A percentile compares a stretch with the other conserved stretches of the same genome.
Conservation (phyloP, 2,113 vertebrate species). For the Corydoras sp. region DNA sequence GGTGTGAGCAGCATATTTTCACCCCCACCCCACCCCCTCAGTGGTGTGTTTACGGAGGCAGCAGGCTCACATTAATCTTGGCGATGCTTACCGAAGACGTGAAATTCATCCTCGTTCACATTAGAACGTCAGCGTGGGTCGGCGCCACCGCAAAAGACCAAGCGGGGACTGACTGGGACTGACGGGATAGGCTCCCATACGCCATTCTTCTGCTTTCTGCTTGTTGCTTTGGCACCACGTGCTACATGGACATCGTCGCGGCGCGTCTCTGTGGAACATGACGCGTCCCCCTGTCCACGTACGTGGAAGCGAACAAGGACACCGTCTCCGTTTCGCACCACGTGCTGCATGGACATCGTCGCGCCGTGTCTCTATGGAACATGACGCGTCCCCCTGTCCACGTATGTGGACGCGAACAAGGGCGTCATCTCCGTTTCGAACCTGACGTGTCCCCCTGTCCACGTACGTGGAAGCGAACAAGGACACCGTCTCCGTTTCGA, state of each 20-base stretch:
- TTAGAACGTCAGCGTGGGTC: too few relatives aligned
- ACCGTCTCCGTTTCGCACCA: not conserved
- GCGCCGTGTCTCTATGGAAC: slow-evolving; percentile 42
- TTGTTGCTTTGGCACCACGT: not conserved
- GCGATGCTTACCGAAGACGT: too few relatives aligned
- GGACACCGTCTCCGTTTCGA: not conserved
- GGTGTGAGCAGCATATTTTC: too few relatives aligned
- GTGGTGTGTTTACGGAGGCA: too few relatives aligned
- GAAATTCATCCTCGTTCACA: too few relatives aligned
- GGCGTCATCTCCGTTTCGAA: slow-evolving; percentile 9
- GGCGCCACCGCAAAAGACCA: too few relatives aligned
- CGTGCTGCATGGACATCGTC: slow-evolving; percentile 42
- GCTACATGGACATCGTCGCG: slow-evolving; percentile 44
- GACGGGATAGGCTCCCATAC: too few relatives aligned
- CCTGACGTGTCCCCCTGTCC: slow-evolving; percentile 39
- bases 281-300: slow-evolving; percentile 30
- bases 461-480: not conserved
- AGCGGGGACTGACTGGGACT: too few relatives aligned
- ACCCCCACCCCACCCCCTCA: too few relatives aligned
- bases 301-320: not conserved
- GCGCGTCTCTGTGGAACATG: slow-evolving; percentile 44
- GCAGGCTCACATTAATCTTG: too few relatives aligned
- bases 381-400: slow-evolving; percentile 37
- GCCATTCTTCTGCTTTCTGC: too few relatives aligned
- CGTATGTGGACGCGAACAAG: not conserved